Conservation (phyloP, 2,888 invertebrate species). For the Plagiodera versicolora region DNA sequence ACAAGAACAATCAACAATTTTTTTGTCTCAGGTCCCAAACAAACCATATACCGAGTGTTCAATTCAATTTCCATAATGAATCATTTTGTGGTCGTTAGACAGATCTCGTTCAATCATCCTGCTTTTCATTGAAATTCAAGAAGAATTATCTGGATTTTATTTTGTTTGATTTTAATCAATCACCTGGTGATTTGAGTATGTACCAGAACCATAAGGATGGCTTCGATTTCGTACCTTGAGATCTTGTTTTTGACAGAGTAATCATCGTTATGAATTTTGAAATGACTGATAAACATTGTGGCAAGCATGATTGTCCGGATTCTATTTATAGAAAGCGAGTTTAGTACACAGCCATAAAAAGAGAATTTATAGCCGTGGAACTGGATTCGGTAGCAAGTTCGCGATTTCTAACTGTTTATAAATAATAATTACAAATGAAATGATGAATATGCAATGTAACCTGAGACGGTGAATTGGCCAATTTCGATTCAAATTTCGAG, state of each 20-base stretch:
- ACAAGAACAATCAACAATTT: no score
- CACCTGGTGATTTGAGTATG: no score
- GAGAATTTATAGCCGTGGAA: conserved; percentile 53
- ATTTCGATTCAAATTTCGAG: neutral
- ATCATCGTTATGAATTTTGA: neutral
- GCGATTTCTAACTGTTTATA: conserved; percentile 50
- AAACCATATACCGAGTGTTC: no score
- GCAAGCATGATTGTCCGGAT: conserved; percentile 32
- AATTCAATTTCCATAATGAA: no score
- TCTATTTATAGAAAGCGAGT: conserved; percentile 43
- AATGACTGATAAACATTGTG: conserved; percentile 4
- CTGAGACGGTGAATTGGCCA: neutral
- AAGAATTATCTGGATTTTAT: no score
- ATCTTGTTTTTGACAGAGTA: neutral
- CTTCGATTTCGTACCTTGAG: neutral
- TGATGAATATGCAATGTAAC: conserved; percentile 36
- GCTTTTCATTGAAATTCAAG: no score
- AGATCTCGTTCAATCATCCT: no score
- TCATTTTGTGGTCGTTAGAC: no score
- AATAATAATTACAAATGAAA: conserved; percentile 38
- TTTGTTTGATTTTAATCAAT: no score
- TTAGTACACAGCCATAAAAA: conserved; percentile 47
- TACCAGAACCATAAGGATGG: neutral
- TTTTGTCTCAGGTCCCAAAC: no score
- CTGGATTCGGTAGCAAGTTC: conserved; percentile 52